Percentiles rank a stretch among this genome's conserved stretches.
Conservation (phyloP, 2,888 invertebrate genomes). For the Silvanus unidentatus region DNA sequence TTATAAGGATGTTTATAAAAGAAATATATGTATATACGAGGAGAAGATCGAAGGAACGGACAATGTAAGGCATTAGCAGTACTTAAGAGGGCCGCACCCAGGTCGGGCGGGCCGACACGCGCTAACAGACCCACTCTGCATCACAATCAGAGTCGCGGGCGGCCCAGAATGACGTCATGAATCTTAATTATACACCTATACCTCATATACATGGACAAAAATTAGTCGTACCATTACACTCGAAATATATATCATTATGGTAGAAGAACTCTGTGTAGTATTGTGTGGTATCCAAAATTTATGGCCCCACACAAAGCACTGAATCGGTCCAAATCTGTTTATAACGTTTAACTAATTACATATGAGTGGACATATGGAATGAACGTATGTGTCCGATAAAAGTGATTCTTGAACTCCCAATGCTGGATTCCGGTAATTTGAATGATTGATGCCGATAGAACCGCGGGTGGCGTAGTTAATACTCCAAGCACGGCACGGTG, state of each 20-base stretch:
- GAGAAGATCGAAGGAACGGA: slow-evolving; percentile 15
- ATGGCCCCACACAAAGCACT: no score
- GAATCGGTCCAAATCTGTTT: no score
- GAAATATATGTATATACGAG: no score
- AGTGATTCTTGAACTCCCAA: no score
- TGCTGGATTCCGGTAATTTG: slow-evolving; percentile 9
- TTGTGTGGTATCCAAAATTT: no score
- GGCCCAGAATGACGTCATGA: slow-evolving; percentile 34
- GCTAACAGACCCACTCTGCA: slow-evolving; percentile 38
- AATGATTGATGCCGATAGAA: slow-evolving; percentile 30
- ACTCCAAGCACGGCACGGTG: slow-evolving; percentile 35
- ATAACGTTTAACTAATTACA: no score
- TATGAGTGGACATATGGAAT: no score
- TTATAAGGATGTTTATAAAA: slow-evolving; percentile 2
- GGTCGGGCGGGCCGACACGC: slow-evolving; percentile 41
- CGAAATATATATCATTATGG: no score
- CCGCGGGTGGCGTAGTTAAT: slow-evolving; percentile 37
- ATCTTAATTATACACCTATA: slow-evolving; percentile 32
- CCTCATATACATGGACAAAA: slow-evolving; percentile 8
- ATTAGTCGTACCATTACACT: neutral
- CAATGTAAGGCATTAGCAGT: slow-evolving; percentile 34
- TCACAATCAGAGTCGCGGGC: slow-evolving; percentile 38
- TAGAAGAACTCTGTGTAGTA: no score
- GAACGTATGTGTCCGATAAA: no score
- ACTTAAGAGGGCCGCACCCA: slow-evolving; percentile 38